phyloP scores from a whole-genome alignment of 1,140 invertebrate species.

The Zaprionus nigranus region DNA sequence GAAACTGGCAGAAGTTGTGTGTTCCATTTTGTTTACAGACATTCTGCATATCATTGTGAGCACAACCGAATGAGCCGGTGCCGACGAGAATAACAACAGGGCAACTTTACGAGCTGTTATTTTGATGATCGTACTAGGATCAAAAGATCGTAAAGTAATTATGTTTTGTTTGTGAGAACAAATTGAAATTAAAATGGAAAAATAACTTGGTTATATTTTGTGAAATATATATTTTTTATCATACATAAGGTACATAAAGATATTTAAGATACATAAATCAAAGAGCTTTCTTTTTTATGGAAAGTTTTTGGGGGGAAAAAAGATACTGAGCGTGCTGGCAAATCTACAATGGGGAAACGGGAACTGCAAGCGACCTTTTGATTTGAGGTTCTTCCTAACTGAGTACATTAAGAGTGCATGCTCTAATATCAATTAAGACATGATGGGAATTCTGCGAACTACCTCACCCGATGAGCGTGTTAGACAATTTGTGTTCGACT shows the following conservation, averaged over 20 bases:
- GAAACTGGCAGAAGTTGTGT: background rate
- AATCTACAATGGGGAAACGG: background rate
- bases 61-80: background rate
- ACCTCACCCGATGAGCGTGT: background rate
- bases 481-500: constrained; percentile 12
- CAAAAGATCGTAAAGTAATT: background rate
- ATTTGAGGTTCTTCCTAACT: constrained; percentile 12
- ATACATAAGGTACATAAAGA: background rate
- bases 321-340: background rate
- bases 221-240: background rate
- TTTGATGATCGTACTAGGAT: background rate
- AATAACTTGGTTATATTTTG: background rate
- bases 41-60: constrained; percentile 5
- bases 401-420: constrained; percentile 56
- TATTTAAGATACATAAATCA: background rate
- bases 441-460: constrained; percentile 18
- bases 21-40: background rate
- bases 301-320: background rate
- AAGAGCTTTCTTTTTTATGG: background rate
- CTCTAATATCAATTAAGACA: constrained; percentile 68
- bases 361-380: background rate
- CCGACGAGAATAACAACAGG: background rate
- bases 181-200: background rate
- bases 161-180: background rate
- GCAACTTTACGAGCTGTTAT: background rate